Base-by-base conservation (phyloP, 2,888 invertebrate species). In the Orgyia antiqua region DNA sequence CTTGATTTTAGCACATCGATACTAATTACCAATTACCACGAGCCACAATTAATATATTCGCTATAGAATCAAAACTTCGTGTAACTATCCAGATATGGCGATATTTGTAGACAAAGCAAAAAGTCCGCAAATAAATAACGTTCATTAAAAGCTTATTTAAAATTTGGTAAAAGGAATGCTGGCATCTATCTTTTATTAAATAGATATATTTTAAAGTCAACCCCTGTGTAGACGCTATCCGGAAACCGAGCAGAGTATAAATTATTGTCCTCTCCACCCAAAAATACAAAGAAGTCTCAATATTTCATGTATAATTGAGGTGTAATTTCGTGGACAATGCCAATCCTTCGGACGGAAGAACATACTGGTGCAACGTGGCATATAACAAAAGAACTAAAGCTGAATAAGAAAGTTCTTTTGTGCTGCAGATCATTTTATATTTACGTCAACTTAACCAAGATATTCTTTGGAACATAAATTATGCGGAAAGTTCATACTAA, bases 21-120 rank as follows among this genome's bases (percentile, higher is more conserved):
- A 71, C 75, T 80, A 80, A 82, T 73, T 55, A 71, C 66, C 71
- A 75, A 80, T 75, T 72, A 75, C 64, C 62, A 68, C 62, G 58
- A 48, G 55, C 49, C 51, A 43, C 55, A 52, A 66, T 64, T 58
- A 58, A 67, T 54, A 63, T 55, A 66, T 65, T 62, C 47, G n/a
- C n/a, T 54, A 45, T 44, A 41, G 40, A 39, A 39, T 31, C n/a
- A n/a, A n/a, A n/a, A n/a, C n/a, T n/a, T n/a, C n/a, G n/a, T n/a
- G n/a, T n/a, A n/a, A n/a, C n/a, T n/a, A 35, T 12, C 7, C 8
- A 12, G 1, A 9, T 20, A n/a, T n/a, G n/a, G n/a, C n/a, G n/a
- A n/a, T n/a, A n/a, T n/a, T n/a, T n/a, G n/a, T n/a, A n/a, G n/a
- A n/a, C n/a, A n/a, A n/a, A n/a, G n/a, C n/a, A n/a, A n/a, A n/a